Evolutionary conservation across 1,140 invertebrate species (phyloP), one percentile per base, ranked within the genome.

Genomic region (Panagrolaimus sp.): DNA sequence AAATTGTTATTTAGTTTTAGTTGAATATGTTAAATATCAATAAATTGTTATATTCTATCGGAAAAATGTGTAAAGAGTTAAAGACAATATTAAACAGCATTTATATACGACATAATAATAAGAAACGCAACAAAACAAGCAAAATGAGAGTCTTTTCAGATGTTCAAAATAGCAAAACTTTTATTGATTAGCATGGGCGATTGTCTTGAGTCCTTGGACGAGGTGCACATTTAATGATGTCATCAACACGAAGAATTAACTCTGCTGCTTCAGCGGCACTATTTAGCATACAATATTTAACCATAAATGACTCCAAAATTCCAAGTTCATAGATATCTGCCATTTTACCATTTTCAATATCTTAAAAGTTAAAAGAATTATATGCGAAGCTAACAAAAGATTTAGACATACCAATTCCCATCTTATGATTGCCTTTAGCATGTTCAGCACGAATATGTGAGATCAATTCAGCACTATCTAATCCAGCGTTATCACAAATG

Each of bases 401-500:
- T n/a, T 15, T 12, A n/a, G 6, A 43, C 85, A 86, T 83, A 91
- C 91, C 88, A n/a, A 99, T 86, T 65, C 96, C 96, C 85, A 88
- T 87, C 0, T 90, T 90, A 58, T 84, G 84, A 75, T 89, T 87
- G 63, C 90, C 91, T 74, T 90, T 88, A 52, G 90, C 89, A 84
- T 99, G 96, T 17, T 89, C 87, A 26, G 96, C 94, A 75, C 93
- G 86, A 24, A 99, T 87, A 80, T 95, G 89, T 17, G 91, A 90
- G 44, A 98, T 87, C 32, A 99, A 86, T 76, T 97, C 91, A 10
- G 94, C 91, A 63, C 94, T 96, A 87, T 99, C 96, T 83, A 93
- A 96, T 67, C 96, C 96, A 73, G 91, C 96, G 86, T 99, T 99
- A 84, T 99, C 96, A 32, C 94, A 94, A 76, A 99, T 96, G 63